Evolutionary conservation across 2,113 vertebrate genomes (phyloP).

Genomic region (Bagarius yarrelli): DNA sequence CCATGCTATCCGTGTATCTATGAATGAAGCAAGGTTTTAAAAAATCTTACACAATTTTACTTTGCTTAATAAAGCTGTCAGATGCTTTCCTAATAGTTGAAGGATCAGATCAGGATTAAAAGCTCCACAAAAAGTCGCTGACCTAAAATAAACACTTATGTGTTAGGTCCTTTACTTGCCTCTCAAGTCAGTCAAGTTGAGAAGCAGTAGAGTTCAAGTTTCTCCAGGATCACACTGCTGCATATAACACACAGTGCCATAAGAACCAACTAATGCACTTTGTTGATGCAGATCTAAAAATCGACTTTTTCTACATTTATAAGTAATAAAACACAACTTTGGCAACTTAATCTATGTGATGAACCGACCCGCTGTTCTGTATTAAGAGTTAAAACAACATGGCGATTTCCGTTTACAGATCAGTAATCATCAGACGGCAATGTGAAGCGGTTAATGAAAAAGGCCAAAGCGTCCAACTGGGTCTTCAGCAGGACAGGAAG

Average conservation of each 20-base stretch:
- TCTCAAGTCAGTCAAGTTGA: neutral
- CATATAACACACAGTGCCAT: no score
- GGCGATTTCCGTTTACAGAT: neutral
- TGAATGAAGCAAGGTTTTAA: neutral
- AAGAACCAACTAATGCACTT: neutral
- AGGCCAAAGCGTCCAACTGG: no score
- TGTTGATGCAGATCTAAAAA: neutral
- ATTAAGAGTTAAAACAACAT: neutral
- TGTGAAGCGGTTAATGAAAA: neutral
- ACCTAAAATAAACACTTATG: neutral
- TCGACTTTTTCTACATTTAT: neutral
- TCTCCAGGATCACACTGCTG: no score
- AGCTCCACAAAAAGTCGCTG: neutral
- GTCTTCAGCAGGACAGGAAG: no score
- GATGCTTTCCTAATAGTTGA: neutral
- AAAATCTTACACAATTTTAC: neutral
- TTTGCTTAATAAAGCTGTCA: neutral
- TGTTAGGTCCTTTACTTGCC: neutral
- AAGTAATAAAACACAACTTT: neutral
- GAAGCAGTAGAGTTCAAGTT: no score
- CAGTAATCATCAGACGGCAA: neutral
- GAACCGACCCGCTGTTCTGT: neutral
- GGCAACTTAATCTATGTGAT: neutral
- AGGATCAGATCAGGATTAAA: conserved; percentile 11
- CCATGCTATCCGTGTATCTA: neutral